Base-by-base conservation (phyloP, 2,888 invertebrate species). In the Drosophila vallismaia region DNA sequence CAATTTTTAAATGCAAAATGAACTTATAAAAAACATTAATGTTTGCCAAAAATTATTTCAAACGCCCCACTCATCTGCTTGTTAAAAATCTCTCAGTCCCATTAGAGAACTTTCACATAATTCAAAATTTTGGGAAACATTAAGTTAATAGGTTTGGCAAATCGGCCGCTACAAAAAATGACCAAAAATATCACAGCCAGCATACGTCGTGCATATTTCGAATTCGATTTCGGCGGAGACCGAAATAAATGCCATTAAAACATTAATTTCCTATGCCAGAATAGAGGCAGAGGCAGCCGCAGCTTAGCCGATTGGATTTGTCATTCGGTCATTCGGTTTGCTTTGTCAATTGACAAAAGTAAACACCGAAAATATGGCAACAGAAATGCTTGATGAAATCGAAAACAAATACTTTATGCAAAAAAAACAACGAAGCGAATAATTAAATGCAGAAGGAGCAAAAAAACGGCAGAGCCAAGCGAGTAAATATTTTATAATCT, bases 341-440 rank as follows among this genome's bases (percentile, higher is more conserved):
- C 31, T 74, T 64, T 74, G 69, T 38, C 84, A 78, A 75, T 81
- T 75, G 71, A 52, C 68, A 66, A 81, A 75, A 71, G 78, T 84
- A 78, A 81, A 80, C 58, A 77, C 51, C 40, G 50, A 36, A 45
- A 51, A 56, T 53, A 75, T 46, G 44, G 49, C 60, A 69, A 71
- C 52, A 68, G 68, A 40, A 70, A 38, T 10, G 24, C 38, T 5
- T 14, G 40, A 8, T 9, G 28, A 45, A 49, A 28, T 33, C 14
- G 44, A 53, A 53, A 53, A 36, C 24, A 42, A 48, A 51, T 48
- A 51, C 51, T 38, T 74, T 76, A 79, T 80, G 78, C 76, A 77
- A 77, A 80, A 8, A 38, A 19, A 42, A 19, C 58, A 42, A 19
- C 58, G 55, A 40, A 24, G 38, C 54, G 55, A 50, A 69, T 59